Evolutionary conservation across 2,113 vertebrate genomes (phyloP), one percentile per base, ranked within the genome.

Genomic region (Tragelaphus strepsiceros): DNA sequence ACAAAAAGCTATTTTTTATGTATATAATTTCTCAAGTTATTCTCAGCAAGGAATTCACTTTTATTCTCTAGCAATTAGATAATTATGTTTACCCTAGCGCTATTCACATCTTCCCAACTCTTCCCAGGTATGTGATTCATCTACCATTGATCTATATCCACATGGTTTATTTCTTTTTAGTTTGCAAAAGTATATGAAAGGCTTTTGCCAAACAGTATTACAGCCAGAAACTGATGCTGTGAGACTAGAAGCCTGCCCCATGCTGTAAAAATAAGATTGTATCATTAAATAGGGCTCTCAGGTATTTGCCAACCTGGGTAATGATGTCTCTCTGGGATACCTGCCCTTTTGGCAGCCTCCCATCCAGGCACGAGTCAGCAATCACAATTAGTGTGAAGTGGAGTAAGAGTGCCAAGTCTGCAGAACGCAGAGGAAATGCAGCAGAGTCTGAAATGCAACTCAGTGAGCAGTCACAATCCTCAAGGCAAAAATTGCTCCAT

Each of bases 291-390:
- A 9, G 35, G 95, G 71, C 88, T 97, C 97, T 97, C 97, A 97
- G 96, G 91, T 98, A 97, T 97, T 97, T 97, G 90, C 97, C 98
- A 98, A 94, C 94, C 88, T 96, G 96, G 91, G 96, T 97, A 97
- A 98, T 96, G 96, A 98, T 98, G 98, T 97, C 96, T 98, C 97
- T 81, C 96, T 94, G 94, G 97, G 98, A 97, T 89, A 91, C 53
- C 96, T 97, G 98, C 92, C 96, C 96, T 97, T 97, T 94, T 98
- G 98, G 98, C 97, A 94, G 96, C 83, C 88, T 97, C 90, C 85
- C 90, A 97, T 80, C 77, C 88, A 92, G 51, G 95, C 97, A 96
- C 88, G 2, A 96, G 88, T 96, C 93, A 98, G 96, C 96, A 92
- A 95, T 98, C 96, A 97, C 96, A 93, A 96, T 98, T 94, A 98